Base-by-base conservation (phyloP, 2,113 vertebrate species). In the Pelobates fuscus region DNA sequence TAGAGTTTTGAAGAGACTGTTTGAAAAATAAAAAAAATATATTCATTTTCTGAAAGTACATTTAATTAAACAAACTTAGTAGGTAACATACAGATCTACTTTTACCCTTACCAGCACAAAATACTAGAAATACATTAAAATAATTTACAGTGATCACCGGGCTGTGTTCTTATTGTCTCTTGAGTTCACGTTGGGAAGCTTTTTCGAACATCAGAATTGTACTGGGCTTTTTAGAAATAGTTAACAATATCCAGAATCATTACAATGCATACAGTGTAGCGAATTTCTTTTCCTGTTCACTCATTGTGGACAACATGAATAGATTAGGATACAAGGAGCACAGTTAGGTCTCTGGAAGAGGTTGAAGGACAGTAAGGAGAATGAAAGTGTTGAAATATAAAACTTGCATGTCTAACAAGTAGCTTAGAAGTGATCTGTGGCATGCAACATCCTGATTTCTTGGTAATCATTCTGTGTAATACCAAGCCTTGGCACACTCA, bases 381-480 rank as follows among this genome's bases (percentile, higher is more conserved):
- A 72, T 32, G n/a, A 60, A 52, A 72, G 46, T 49, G 3, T 44
- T 52, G 70, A 20, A 72, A 63, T 72, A 52, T 30, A 64, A 65
- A 64, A 26, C 44, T 20, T 64, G 24, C 46, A 55, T 55, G 27
- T 55, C 27, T 73, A 29, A 21, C 18, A 54, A 41, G 70, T 21
- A 37, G 27, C 37, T 64, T 64, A 64, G 21, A 37, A 64, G 70
- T 26, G 26, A 23, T 52, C 18, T 46, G 20, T 25, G 8, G 21
- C 24, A n/a, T 37, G 18, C 20, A 37, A 27, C 55, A 44, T 37
- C 14, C 23, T 14, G 10, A 29, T 60, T 17, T 41, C 41, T 18
- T 17, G 10, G 25, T 61, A 46, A 71, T 30, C 18, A 29, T 32
- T 60, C 69, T 24, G 68, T n/a, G 14, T 64, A 20, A 64, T 64